Evolutionary conservation across 1,140 invertebrate species (phyloP).

Genomic region (Hylyphantes graminicola): DNA sequence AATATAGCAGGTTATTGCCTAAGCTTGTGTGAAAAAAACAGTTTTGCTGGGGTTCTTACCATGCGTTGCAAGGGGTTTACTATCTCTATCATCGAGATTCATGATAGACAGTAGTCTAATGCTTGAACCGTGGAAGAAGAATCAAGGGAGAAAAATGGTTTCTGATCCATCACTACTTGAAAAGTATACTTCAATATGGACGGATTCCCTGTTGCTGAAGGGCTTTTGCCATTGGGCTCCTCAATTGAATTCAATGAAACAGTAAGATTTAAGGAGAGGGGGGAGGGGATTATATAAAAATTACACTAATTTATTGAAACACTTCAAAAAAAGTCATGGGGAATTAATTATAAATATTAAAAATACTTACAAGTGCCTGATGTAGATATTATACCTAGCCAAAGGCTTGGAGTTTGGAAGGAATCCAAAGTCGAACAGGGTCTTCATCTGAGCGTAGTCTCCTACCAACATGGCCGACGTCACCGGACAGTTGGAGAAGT

Average conservation of each 20-base stretch:
- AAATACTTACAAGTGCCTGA: background rate
- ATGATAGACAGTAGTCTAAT: too few species aligned
- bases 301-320: background rate
- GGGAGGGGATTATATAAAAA: background rate
- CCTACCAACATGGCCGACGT: background rate
- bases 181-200: background rate
- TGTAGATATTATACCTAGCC: background rate
- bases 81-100: too few species aligned
- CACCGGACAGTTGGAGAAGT: slow-evolving; percentile 9
- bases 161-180: background rate
- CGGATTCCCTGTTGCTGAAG: background rate
- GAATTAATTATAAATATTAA: background rate
- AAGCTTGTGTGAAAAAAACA: too few species aligned
- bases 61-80: too few species aligned
- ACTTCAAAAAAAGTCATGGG: too few species aligned
- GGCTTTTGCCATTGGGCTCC: background rate
- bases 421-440: slow-evolving; percentile 6
- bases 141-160: too few species aligned
- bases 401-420: background rate
- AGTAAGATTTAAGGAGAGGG: background rate
- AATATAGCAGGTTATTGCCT: too few species aligned
- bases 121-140: too few species aligned
- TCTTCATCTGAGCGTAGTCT: background rate
- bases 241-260: background rate
- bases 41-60: too few species aligned